phyloP scores from a whole-genome alignment of 2,888 invertebrate species.

The Drosophila imparisetae region DNA sequence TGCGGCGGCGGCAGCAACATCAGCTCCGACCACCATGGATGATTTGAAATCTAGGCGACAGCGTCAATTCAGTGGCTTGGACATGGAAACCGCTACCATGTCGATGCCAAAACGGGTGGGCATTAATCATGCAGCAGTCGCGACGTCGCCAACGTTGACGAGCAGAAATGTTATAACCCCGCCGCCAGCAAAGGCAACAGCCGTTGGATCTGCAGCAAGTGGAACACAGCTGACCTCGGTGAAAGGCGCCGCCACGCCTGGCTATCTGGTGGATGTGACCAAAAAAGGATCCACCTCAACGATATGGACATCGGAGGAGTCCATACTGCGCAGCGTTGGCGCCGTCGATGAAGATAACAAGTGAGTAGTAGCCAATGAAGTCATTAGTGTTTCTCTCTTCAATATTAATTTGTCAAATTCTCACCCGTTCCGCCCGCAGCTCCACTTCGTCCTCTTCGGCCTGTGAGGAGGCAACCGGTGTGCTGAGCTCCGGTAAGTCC shows the following conservation, averaged over 20 bases:
- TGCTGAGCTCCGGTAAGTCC: slow-evolving; percentile 84
- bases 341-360: slow-evolving; percentile 85
- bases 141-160: slow-evolving; percentile 67
- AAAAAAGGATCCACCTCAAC: slow-evolving; percentile 85
- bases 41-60: slow-evolving; percentile 81
- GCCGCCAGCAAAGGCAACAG: slow-evolving; percentile 52
- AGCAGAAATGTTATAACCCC: slow-evolving; percentile 71
- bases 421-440: slow-evolving; percentile 48
- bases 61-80: slow-evolving; percentile 80
- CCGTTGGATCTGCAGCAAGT: slow-evolving; percentile 33
- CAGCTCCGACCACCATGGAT: slow-evolving; percentile 63
- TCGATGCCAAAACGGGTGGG: slow-evolving; percentile 83
- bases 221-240: slow-evolving; percentile 59
- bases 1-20: slow-evolving; percentile 37
- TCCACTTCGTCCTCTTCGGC: slow-evolving; percentile 85
- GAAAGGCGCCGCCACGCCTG: slow-evolving; percentile 63
- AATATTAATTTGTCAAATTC: slow-evolving; percentile 37
- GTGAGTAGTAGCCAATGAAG: slow-evolving; percentile 77
- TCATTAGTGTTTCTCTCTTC: slow-evolving; percentile 9
- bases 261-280: slow-evolving; percentile 82
- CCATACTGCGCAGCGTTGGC: slow-evolving; percentile 84
- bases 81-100: slow-evolving; percentile 78
- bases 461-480: slow-evolving; percentile 84
- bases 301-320: slow-evolving; percentile 85
- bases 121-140: slow-evolving; percentile 77